Conservation (phyloP, 1,140 invertebrate species). For the Drosophila ironensis region DNA sequence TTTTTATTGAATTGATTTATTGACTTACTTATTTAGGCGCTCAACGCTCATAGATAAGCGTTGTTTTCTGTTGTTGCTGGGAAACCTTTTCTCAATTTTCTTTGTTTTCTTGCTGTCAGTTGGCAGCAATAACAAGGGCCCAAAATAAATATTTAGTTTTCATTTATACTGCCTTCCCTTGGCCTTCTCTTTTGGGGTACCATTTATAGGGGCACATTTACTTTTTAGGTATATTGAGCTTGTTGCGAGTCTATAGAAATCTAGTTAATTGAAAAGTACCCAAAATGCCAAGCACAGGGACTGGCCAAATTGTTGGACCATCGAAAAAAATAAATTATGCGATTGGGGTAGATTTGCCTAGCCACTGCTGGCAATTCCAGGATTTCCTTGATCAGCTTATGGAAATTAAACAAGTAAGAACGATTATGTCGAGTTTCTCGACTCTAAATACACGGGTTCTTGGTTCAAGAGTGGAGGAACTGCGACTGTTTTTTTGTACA, state of each 20-base stretch:
- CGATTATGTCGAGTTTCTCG: no score
- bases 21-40: slow-evolving; percentile 78
- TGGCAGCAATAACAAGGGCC: slow-evolving; percentile 58
- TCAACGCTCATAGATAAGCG: slow-evolving; percentile 64
- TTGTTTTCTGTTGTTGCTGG: slow-evolving; percentile 16
- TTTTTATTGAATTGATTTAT: slow-evolving; percentile 81
- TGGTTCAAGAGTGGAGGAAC: no score
- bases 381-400: no score
- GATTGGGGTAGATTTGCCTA: no score
- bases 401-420: no score
- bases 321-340: no score
- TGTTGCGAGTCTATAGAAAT: slow-evolving; percentile 33
- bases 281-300: no score
- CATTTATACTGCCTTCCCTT: slow-evolving; percentile 69
- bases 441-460: no score
- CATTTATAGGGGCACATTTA: slow-evolving; percentile 30
- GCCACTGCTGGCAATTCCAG: no score
- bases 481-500: no score
- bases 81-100: slow-evolving; percentile 48
- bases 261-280: slow-evolving; percentile 60
- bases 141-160: slow-evolving; percentile 79
- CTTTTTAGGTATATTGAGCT: slow-evolving; percentile 59
- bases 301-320: no score
- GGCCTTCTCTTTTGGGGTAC: neutral
- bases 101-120: slow-evolving; percentile 46